Conservation (phyloP, 2,888 invertebrate genomes). For the Carabus problematicus region DNA sequence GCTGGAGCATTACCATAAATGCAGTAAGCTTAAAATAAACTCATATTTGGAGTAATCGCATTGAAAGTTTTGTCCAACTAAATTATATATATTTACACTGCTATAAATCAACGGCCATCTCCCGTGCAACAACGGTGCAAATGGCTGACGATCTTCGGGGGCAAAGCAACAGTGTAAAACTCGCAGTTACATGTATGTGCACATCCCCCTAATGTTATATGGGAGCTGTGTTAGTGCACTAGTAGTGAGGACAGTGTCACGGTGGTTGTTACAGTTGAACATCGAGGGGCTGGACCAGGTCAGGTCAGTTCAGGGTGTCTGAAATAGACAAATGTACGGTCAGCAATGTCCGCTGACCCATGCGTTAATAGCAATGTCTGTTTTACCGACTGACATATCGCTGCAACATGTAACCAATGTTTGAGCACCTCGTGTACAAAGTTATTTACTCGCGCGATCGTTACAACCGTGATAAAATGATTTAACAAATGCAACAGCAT, state of each 20-base stretch:
- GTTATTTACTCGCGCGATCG: constrained; percentile 1
- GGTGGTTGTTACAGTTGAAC: background rate
- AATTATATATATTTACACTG: no score
- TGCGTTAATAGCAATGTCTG: constrained; percentile 42
- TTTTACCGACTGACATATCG: constrained; percentile 34
- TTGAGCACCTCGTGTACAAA: constrained; percentile 16
- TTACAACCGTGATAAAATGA: constrained; percentile 22
- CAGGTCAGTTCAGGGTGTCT: constrained; percentile 40
- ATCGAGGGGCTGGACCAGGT: constrained; percentile 15
- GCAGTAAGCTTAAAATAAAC: no score
- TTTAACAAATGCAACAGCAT: constrained; percentile 22
- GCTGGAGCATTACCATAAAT: no score
- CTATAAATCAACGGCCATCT: no score
- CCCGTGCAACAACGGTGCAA: no score
- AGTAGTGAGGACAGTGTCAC: background rate
- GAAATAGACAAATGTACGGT: constrained; percentile 50
- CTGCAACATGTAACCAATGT: constrained; percentile 20
- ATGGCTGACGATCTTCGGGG: no score
- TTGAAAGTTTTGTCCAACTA: no score
- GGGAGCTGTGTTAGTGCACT: no score
- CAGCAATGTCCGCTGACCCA: constrained; percentile 48
- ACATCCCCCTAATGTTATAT: no score
- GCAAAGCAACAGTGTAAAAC: no score
- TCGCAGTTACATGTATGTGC: no score
- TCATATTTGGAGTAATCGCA: no score